phyloP scores from a whole-genome alignment of 2,888 invertebrate genomes.

The Tetropium fuscum region DNA sequence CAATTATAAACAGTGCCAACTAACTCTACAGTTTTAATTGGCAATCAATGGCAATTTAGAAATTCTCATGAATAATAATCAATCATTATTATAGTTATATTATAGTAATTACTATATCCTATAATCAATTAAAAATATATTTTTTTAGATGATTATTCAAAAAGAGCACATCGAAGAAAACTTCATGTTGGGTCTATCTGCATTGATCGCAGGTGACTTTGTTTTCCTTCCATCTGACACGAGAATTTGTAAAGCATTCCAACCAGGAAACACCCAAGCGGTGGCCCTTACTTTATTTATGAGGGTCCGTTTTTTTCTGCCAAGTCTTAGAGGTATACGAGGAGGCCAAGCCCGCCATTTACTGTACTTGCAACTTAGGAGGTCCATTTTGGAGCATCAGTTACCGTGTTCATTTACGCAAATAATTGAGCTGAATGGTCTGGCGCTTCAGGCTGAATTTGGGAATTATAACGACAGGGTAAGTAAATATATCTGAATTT shows the following conservation, averaged over 20 bases:
- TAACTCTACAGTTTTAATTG: no score
- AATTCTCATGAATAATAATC: no score
- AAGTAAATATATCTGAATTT: no score
- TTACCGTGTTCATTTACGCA: constrained; percentile 77
- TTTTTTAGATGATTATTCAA: constrained; percentile 73
- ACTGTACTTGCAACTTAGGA: constrained; percentile 80
- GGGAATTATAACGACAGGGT: constrained; percentile 76
- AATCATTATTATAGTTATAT: not conserved
- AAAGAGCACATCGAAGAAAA: constrained; percentile 80
- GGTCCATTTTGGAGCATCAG: constrained; percentile 83
- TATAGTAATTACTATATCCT: not conserved
- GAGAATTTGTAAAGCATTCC: constrained; percentile 78
- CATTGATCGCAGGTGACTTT: constrained; percentile 83
- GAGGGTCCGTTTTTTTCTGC: constrained; percentile 83
- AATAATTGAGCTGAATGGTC: constrained; percentile 78
- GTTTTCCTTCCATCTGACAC: constrained; percentile 84
- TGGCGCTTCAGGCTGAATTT: constrained; percentile 88
- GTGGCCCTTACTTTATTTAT: constrained; percentile 77
- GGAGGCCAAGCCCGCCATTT: constrained; percentile 78
- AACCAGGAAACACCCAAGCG: constrained; percentile 47
- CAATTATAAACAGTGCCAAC: no score
- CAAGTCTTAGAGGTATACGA: constrained; percentile 77
- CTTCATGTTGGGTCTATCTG: constrained; percentile 81
- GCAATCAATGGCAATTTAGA: no score
- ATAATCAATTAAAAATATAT: not conserved